Base-by-base conservation (phyloP, 2,113 vertebrate genomes). In the Oncorhynchus masou region DNA sequence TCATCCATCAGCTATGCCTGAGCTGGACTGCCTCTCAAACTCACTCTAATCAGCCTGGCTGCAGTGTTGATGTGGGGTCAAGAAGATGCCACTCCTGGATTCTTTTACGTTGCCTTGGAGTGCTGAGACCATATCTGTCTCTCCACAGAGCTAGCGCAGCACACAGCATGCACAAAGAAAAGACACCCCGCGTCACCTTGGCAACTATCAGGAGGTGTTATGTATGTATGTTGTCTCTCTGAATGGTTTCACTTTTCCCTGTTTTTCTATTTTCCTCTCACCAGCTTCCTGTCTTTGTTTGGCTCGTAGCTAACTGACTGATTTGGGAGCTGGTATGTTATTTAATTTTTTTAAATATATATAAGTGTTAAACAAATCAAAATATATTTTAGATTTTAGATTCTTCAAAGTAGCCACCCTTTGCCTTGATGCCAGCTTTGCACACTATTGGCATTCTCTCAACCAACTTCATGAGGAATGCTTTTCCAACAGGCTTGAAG, bases 141-240 rank as follows among this genome's bases (percentile, higher is more conserved):
- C 78, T 62, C 75, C 77, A 19, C 65, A 72, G 74, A 71, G 70
- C 27, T 57, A 19, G 51, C 16, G 16, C 51, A 54, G 3, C 16
- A 19, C 51, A 54, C 51, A 5, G 4, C 51, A 54, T 29, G 24
- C 79, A 70, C 13, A 24, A 62, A 80, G 72, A 77, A 81, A 74
- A 79, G 82, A 79, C 62, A 71, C 19, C 31, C 54, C 13, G 69
- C 62, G 85, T 87, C 84, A 85, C 86, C 84, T 73, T 84, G 86
- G 88, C 85, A 89, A 89, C 86, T 73, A 81, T 80, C 81, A 70
- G 66, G 69, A 57, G 29, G n/a, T 59, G 71, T 83, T 81, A 29
- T 71, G 73, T 79, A 81, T 74, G 70, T 60, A 9, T 71, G 73
- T 70, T 72, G 62, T 80, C 66, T 76, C 51, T 83, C 74, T 74